Evolutionary conservation across 2,888 invertebrate genomes (phyloP).

Genomic region (Catocala fraxini): DNA sequence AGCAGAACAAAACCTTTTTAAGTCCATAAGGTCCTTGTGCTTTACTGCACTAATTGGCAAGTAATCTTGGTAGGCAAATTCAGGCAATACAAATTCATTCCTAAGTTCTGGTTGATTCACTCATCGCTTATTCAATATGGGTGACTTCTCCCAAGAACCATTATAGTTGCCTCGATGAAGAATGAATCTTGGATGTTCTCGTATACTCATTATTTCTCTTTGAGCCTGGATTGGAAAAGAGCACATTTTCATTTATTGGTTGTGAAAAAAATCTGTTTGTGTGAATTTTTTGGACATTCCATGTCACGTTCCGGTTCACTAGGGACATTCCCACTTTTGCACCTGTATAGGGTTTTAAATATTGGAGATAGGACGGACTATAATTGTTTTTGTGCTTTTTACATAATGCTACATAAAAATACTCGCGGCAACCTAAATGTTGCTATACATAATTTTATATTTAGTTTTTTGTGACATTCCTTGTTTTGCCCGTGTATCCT

Average conservation of each 20-base stretch:
- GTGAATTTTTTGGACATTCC: conserved; percentile 4
- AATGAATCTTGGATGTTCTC: conserved; percentile 1
- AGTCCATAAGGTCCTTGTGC: conserved; percentile 9
- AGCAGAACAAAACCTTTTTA: conserved; percentile 22
- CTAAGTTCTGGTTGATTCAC: background rate
- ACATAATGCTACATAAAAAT: too few relatives aligned
- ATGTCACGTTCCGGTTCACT: too few relatives aligned
- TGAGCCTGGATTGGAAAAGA: conserved; percentile 31
- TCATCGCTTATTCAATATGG: background rate
- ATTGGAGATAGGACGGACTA: too few relatives aligned
- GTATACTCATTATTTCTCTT: conserved; percentile 32
- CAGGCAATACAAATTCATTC: conserved; percentile 8
- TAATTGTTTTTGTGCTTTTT: too few relatives aligned
- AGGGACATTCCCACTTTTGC: too few relatives aligned
- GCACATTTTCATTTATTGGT: conserved; percentile 26
- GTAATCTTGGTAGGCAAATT: background rate
- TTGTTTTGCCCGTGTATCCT: too few relatives aligned
- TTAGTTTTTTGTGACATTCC: too few relatives aligned
- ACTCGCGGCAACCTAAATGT: too few relatives aligned
- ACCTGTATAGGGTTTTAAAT: too few relatives aligned
- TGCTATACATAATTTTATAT: too few relatives aligned
- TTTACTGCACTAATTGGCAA: conserved; percentile 11
- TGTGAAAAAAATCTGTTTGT: conserved; percentile 12
- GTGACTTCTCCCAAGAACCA: conserved; percentile 8
- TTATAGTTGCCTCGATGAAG: conserved; percentile 3